Conservation (phyloP, 2,888 invertebrate genomes). For the Nomada goodeniana region DNA sequence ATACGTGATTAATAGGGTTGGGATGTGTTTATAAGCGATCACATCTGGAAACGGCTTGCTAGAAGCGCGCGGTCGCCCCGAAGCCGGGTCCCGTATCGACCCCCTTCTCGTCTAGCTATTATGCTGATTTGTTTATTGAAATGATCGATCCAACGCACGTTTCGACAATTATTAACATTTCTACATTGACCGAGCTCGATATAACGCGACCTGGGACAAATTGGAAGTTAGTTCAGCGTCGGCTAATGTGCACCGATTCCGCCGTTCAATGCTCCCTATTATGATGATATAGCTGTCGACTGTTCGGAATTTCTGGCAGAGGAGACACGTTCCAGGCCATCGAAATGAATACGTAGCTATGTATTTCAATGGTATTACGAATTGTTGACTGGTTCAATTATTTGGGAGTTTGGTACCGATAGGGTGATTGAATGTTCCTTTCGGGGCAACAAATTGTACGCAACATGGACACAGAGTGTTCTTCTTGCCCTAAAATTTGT, state of each 20-base stretch:
- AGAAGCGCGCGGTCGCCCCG: background rate
- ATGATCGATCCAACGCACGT: background rate
- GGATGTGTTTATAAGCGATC: constrained; percentile 65
- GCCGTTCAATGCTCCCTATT: too few species aligned
- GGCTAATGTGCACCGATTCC: background rate
- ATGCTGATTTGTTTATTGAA: constrained; percentile 43
- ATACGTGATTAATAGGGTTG: constrained; percentile 62
- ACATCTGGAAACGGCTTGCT: constrained; percentile 47
- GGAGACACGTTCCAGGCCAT: background rate
- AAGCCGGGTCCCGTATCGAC: background rate
- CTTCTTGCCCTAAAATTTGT: too few species aligned
- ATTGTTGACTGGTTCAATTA: background rate
- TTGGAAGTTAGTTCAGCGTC: constrained; percentile 8
- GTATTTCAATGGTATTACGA: background rate
- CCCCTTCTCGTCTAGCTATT: background rate
- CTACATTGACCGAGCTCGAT: background rate
- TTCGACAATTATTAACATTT: constrained; percentile 31
- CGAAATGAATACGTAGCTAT: background rate
- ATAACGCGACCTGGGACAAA: background rate
- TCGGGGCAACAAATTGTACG: too few species aligned
- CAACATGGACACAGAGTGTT: background rate
- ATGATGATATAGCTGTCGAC: background rate
- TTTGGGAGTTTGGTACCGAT: background rate
- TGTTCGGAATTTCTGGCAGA: background rate
- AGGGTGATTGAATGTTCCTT: background rate